Percentiles rank a stretch among this genome's conserved stretches.
These are phyloP conservation scores for Pelobates fuscus DNA, from an alignment of 2,113 vertebrate genomes.

Conservation along the genomic window DNA sequence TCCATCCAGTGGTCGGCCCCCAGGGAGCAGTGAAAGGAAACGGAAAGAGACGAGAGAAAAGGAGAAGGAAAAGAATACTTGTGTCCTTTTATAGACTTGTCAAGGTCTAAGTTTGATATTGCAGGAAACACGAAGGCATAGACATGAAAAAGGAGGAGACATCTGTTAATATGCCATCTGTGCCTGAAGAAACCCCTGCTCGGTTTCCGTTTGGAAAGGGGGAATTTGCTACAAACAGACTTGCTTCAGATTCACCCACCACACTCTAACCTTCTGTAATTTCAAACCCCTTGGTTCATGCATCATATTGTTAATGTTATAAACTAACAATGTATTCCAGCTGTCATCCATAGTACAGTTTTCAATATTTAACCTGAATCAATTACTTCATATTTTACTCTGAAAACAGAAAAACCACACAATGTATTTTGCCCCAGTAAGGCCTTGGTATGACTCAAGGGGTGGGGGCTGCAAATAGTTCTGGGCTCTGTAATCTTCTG, in stretches of 20 bases:
- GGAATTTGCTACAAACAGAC: conserved; percentile 72
- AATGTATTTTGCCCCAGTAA: neutral
- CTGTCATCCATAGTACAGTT: conserved; percentile 55
- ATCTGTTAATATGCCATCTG: conserved; percentile 86
- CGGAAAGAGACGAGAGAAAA: conserved; percentile 83
- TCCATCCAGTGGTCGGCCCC: conserved; percentile 77
- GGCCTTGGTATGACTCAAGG: neutral
- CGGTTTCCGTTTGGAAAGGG: conserved; percentile 68
- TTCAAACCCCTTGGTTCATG: neutral
- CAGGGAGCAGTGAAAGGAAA: conserved; percentile 82
- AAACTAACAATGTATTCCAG: conserved; percentile 58
- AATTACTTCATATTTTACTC: conserved; percentile 74
- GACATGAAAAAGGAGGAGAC: conserved; percentile 62
- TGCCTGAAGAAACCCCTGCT: conserved; percentile 82
- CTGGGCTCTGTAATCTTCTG: neutral
- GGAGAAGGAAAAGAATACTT: conserved; percentile 86
- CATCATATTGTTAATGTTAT: conserved; percentile 14
- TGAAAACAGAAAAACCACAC: conserved; percentile 55
- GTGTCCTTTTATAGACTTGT: conserved; percentile 84
- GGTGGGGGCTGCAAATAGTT: neutral
- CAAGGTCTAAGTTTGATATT: conserved; percentile 62
- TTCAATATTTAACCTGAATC: conserved; percentile 69
- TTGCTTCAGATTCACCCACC: conserved; percentile 75
- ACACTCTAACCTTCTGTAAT: conserved; percentile 58
- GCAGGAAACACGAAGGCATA: conserved; percentile 62